Percentiles rank a stretch among this genome's conserved stretches.
These are phyloP conservation scores for Cyrtonyx montezumae DNA, from an alignment of 2,113 vertebrate species.

Conservation along the genomic window DNA sequence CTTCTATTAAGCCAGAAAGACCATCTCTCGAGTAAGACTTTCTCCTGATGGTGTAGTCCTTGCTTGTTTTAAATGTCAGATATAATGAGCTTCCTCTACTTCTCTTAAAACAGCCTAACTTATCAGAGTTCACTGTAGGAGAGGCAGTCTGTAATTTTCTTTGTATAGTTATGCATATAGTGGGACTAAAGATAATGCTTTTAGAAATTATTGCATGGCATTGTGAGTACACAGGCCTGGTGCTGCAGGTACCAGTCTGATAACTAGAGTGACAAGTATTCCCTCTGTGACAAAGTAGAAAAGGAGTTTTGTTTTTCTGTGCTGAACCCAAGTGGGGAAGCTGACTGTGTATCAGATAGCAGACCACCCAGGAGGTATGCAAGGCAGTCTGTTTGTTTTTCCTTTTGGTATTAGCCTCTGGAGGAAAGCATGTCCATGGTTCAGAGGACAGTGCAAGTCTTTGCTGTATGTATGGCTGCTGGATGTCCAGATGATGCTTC, in stretches of 20 bases:
- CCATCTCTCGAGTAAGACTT: background rate
- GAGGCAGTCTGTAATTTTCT: background rate
- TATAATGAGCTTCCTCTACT: background rate
- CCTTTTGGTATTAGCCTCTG: slow-evolving; percentile 49
- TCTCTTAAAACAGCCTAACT: background rate
- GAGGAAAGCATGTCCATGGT: slow-evolving; percentile 8
- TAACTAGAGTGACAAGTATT: background rate
- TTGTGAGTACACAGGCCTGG: background rate
- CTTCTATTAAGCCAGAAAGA: background rate
- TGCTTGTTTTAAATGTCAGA: background rate
- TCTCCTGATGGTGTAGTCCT: background rate
- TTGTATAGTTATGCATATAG: background rate
- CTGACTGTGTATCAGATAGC: background rate
- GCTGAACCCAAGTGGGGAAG: background rate
- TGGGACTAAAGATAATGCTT: background rate
- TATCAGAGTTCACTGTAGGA: background rate
- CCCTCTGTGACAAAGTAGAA: background rate
- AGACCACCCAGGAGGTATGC: slow-evolving; percentile 9
- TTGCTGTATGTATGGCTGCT: slow-evolving; percentile 21
- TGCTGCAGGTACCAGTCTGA: background rate
- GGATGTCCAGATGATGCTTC: background rate
- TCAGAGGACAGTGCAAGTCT: slow-evolving; percentile 26
- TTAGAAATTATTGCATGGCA: background rate
- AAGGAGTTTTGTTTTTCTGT: background rate
- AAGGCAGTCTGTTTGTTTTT: slow-evolving; percentile 21